These are phyloP conservation scores for Eremobia ochroleuca DNA, from an alignment of 2,888 invertebrate species.

Conservation along the genomic window DNA sequence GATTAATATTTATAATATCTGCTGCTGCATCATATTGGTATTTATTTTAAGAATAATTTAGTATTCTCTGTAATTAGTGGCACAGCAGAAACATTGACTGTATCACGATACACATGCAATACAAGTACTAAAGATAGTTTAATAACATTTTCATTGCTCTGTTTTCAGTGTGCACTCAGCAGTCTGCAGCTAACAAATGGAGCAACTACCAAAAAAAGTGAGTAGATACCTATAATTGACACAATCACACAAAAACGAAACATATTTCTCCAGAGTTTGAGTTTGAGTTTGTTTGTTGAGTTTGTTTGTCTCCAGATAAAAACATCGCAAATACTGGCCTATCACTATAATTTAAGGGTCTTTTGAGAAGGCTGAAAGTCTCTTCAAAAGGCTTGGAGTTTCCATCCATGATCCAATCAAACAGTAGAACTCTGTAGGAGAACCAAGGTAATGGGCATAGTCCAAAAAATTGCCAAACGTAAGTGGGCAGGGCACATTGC, in stretches of 20 bases:
- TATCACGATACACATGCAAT: neutral
- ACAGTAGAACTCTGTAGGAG: neutral
- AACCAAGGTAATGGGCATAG: neutral
- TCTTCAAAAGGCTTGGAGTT: neutral
- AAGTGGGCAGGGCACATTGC: neutral
- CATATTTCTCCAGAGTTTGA: neutral
- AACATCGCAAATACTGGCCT: neutral
- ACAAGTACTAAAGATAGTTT: neutral
- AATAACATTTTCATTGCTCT: neutral
- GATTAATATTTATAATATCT: too few species aligned
- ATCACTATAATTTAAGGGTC: too few species aligned
- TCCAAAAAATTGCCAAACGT: neutral
- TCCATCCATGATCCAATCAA: neutral
- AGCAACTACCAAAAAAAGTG: conserved; percentile 64
- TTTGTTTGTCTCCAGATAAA: too few species aligned
- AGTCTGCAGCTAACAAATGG: conserved; percentile 55
- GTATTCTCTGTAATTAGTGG: neutral
- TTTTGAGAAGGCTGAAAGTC: too few species aligned
- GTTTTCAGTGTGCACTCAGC: conserved; percentile 60
- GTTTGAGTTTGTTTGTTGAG: too few species aligned
- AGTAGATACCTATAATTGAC: conserved; percentile 22
- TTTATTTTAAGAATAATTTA: neutral
- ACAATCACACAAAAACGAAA: neutral
- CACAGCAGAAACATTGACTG: neutral
- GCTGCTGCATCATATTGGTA: neutral